phyloP scores from a whole-genome alignment of 23 tunicate genomes.

The Oikopleura vanhoeffeni region DNA sequence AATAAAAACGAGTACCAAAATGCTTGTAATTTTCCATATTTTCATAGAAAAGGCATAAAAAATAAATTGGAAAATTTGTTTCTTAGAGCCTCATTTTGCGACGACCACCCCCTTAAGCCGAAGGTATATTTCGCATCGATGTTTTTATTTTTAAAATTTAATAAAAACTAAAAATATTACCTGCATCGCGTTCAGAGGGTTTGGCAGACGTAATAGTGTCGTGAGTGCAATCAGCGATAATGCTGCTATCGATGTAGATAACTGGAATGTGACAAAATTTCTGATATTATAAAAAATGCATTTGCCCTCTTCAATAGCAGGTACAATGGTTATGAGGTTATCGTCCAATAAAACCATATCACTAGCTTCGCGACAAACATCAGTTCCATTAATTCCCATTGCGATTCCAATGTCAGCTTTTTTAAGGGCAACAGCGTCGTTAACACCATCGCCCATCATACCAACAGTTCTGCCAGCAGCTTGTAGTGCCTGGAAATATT shows the following conservation, averaged over 20 bases:
- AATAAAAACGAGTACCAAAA: too few species aligned
- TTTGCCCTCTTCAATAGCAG: constrained; percentile 91
- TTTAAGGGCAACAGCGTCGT: constrained; percentile 87
- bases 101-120: too few species aligned
- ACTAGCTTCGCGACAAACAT: constrained; percentile 92
- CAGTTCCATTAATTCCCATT: constrained; percentile 86
- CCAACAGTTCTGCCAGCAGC: constrained; percentile 57
- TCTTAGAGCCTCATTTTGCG: too few species aligned
- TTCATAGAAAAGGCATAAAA: too few species aligned
- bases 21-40: too few species aligned
- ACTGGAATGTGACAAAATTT: constrained; percentile 86
- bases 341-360: constrained; percentile 95
- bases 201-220: not conserved
- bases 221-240: not conserved
- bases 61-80: too few species aligned
- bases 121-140: too few species aligned
- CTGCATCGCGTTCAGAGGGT: not conserved
- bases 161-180: too few species aligned
- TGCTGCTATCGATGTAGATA: constrained; percentile 49
- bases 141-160: too few species aligned
- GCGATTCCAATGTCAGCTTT: constrained; percentile 94
- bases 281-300: constrained; percentile 87
- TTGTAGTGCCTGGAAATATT: constrained; percentile 88
- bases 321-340: constrained; percentile 61
- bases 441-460: constrained; percentile 98